phyloP scores from a whole-genome alignment of 2,113 vertebrate genomes.

The Chauna torquata region DNA sequence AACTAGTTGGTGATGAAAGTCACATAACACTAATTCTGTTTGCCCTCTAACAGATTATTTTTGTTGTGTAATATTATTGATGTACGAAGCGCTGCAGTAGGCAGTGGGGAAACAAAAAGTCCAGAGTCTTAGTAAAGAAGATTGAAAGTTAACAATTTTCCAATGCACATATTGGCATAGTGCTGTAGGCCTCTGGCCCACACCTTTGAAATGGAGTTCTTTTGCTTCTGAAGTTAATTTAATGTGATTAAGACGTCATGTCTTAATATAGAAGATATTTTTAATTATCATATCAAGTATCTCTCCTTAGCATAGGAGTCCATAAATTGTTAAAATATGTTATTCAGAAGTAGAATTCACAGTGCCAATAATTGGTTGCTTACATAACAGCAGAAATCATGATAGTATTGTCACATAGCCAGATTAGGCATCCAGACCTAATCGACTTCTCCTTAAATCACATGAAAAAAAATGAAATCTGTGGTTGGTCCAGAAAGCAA shows the following conservation, averaged over 20 bases:
- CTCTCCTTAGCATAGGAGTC: neutral
- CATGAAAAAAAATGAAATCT: neutral
- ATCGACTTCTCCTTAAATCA: neutral
- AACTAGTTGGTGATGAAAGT: neutral
- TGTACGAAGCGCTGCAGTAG: neutral
- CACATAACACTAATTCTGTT: neutral
- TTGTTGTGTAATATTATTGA: neutral
- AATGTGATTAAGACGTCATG: neutral
- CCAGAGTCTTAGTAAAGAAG: neutral
- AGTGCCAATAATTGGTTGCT: neutral
- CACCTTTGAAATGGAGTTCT: neutral
- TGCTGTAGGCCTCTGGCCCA: neutral
- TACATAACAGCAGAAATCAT: neutral
- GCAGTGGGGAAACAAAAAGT: neutral
- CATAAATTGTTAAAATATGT: neutral
- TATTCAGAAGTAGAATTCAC: neutral
- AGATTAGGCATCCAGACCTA: neutral
- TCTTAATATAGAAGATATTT: no score
- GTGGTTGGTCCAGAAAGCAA: neutral
- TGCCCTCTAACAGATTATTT: neutral
- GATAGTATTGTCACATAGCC: neutral
- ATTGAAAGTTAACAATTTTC: neutral
- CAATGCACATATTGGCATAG: accelerated
- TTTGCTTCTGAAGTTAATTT: neutral
- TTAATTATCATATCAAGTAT: neutral